phyloP scores from a whole-genome alignment of 1,140 invertebrate genomes.

The Halyomorpha halys region DNA sequence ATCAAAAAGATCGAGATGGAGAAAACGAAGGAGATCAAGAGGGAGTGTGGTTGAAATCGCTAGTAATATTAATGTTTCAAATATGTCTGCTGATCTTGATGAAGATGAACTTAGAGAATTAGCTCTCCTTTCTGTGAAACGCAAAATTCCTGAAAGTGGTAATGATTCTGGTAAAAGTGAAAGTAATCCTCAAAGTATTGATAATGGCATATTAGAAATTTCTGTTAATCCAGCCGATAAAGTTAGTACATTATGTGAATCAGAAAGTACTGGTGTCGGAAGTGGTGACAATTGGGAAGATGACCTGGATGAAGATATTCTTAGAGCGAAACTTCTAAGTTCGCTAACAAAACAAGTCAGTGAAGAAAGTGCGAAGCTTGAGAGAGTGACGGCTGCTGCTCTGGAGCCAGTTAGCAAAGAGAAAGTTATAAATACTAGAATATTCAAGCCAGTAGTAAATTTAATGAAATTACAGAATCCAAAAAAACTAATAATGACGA shows the following conservation, averaged over 20 bases:
- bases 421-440: background rate
- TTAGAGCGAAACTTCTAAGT: constrained; percentile 23
- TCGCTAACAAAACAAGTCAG: constrained; percentile 12
- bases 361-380: background rate
- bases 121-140: background rate
- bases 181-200: too few species aligned
- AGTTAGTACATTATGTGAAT: background rate
- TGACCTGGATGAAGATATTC: constrained; percentile 24
- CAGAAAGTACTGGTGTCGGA: background rate
- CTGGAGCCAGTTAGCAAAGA: constrained; percentile 2
- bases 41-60: background rate
- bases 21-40: background rate
- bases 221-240: too few species aligned
- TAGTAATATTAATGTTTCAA: background rate
- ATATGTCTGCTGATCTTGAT: background rate
- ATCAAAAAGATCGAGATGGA: background rate
- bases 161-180: too few species aligned
- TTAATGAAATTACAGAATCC: background rate
- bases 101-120: background rate
- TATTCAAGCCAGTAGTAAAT: background rate
- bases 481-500: background rate
- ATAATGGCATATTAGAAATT: too few species aligned
- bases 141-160: too few species aligned
- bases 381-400: background rate
- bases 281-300: constrained; percentile 24